These are phyloP conservation scores for Heliangelus exortis DNA, from an alignment of 2,797 vertebrate species.

Conservation along the genomic window DNA sequence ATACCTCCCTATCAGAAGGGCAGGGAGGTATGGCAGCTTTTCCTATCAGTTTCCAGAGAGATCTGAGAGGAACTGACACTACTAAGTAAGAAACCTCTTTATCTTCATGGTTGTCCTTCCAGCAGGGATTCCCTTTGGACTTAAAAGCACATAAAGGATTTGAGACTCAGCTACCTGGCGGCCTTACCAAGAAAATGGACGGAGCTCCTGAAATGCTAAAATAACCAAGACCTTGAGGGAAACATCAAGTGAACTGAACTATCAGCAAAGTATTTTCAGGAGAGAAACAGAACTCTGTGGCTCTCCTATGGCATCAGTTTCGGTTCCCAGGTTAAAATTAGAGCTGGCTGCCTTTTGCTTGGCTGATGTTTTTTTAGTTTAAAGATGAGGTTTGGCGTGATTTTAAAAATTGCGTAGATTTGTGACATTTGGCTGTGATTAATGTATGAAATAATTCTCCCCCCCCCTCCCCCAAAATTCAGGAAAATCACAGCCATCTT, in stretches of 20 bases:
- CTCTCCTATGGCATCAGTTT: neutral
- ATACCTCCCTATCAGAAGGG: neutral
- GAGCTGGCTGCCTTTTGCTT: neutral
- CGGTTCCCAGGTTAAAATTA: neutral
- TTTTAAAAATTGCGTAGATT: neutral
- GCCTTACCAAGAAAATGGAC: rapidly evolving
- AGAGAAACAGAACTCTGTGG: neutral
- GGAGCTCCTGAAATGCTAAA: neutral
- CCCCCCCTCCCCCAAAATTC: neutral
- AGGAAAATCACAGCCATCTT: neutral
- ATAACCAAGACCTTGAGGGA: neutral
- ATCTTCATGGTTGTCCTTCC: neutral
- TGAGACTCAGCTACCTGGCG: neutral
- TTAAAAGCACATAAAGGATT: neutral
- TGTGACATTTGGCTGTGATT: neutral
- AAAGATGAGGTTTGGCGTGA: neutral
- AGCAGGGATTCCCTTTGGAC: neutral
- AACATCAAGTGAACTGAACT: neutral
- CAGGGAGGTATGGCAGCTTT: neutral
- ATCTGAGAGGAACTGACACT: neutral
- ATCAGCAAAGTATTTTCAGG: neutral
- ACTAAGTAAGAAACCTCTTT: neutral
- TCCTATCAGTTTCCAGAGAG: neutral
- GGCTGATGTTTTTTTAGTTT: neutral
- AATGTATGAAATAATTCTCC: neutral